phyloP scores from a whole-genome alignment of 2,113 vertebrate species.

The Spea bombifrons region DNA sequence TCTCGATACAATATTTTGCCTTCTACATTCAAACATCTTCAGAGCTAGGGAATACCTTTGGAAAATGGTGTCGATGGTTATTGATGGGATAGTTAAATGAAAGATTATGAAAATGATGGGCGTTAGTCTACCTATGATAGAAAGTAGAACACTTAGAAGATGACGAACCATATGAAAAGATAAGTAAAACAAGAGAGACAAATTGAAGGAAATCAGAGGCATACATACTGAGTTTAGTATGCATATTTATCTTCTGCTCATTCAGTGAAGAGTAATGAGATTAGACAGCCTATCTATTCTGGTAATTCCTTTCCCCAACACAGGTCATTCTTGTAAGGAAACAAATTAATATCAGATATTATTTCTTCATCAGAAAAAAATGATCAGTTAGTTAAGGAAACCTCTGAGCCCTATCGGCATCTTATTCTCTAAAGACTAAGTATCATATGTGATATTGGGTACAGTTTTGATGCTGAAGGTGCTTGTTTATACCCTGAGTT shows the following conservation, averaged over 20 bases:
- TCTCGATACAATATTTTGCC: too few relatives aligned
- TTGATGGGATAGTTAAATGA: background rate
- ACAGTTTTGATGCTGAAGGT: too few relatives aligned
- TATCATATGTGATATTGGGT: background rate
- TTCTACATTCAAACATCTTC: background rate
- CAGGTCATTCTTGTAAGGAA: conserved; percentile 32
- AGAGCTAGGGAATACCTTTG: background rate
- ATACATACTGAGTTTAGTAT: conserved; percentile 18
- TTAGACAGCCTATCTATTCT: conserved; percentile 23
- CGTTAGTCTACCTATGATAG: background rate
- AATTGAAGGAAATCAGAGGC: conserved; percentile 19
- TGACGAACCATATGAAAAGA: conserved; percentile 7
- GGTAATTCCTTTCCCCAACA: conserved; percentile 15
- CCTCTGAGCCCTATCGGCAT: background rate
- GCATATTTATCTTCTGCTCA: conserved; percentile 19
- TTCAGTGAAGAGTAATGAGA: conserved; percentile 20
- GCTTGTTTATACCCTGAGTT: too few relatives aligned
- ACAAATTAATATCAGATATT: conserved; percentile 8
- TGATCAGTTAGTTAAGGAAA: conserved; percentile 19
- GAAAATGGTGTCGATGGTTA: background rate
- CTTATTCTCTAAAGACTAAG: too few relatives aligned
- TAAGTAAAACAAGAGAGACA: conserved; percentile 11
- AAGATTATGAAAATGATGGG: background rate
- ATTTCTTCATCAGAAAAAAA: conserved; percentile 21
- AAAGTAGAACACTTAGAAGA: conserved; percentile 5